Percentiles rank a stretch among this genome's conserved stretches.
Evolutionary conservation across 2,888 invertebrate genomes (phyloP).

Genomic region (Drosophila mercatorum): DNA sequence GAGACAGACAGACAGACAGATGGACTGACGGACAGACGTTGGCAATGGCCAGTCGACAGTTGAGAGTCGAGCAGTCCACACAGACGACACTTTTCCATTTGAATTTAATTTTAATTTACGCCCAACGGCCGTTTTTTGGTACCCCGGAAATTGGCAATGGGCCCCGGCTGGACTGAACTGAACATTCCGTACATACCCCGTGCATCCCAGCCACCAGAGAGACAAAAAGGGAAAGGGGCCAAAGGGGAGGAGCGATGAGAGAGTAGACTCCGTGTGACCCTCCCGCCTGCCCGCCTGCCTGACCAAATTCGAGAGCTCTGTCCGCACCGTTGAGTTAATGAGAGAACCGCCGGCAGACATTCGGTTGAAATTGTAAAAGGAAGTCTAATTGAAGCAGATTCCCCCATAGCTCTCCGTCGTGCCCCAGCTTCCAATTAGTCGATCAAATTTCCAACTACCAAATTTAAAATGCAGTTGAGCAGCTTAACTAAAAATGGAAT

Average conservation of each 20-base stretch:
- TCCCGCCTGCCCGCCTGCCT: constrained; percentile 9
- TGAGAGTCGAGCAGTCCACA: constrained; percentile 20
- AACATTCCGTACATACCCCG: constrained; percentile 26
- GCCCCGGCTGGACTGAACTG: constrained; percentile 44
- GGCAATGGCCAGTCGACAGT: constrained; percentile 30
- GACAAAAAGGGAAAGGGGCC: neutral
- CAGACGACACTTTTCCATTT: constrained; percentile 78
- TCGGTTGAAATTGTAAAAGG: constrained; percentile 62
- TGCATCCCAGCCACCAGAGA: neutral
- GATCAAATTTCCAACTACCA: constrained; percentile 48
- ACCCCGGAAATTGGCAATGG: constrained; percentile 76
- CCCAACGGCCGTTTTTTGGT: constrained; percentile 65
- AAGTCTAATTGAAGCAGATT: constrained; percentile 70
- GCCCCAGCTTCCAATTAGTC: constrained; percentile 45
- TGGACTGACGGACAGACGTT: constrained; percentile 33
- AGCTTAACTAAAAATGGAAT: neutral
- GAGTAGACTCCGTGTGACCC: neutral
- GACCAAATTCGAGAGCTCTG: constrained; percentile 54
- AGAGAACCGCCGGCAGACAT: constrained; percentile 61
- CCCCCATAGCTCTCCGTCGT: constrained; percentile 20
- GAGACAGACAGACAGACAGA: constrained; percentile 45
- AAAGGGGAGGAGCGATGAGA: neutral
- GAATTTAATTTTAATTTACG: constrained; percentile 81
- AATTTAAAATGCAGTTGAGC: constrained; percentile 11
- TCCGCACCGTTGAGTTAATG: constrained; percentile 72